phyloP scores from a whole-genome alignment of 2,113 vertebrate genomes.

The Paraplagusia blochii region DNA sequence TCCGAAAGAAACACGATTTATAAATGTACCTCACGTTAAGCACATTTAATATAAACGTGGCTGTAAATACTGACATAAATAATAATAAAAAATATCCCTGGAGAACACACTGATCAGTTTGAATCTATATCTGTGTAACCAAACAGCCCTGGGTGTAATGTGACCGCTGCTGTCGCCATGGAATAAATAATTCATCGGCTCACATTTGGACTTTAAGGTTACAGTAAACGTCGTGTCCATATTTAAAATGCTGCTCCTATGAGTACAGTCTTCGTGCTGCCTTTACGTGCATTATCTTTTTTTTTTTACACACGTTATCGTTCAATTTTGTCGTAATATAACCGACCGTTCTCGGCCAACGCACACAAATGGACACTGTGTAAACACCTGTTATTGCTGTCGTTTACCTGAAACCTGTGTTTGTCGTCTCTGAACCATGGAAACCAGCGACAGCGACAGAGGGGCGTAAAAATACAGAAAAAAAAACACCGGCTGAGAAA shows the following conservation, averaged over 20 bases:
- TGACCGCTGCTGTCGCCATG: constrained; percentile 21
- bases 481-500: constrained; percentile 60
- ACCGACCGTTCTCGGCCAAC: background rate
- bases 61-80: constrained; percentile 21
- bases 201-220: constrained; percentile 12
- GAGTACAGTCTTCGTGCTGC: constrained; percentile 1
- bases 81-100: background rate
- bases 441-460: constrained; percentile 45
- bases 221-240: constrained; percentile 9
- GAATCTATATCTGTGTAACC: constrained; percentile 3
- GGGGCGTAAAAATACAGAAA: constrained; percentile 29
- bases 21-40: too few relatives aligned
- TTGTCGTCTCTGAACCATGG: constrained; percentile 68
- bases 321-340: constrained; percentile 1
- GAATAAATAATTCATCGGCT: constrained; percentile 37
- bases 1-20: too few relatives aligned
- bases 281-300: constrained; percentile 10
- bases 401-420: constrained; percentile 71
- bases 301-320: too few relatives aligned
- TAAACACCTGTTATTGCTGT: constrained; percentile 4
- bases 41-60: background rate
- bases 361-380: background rate
- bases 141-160: constrained; percentile 39
- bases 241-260: too few relatives aligned
- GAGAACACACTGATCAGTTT: constrained; percentile 6